Evolutionary conservation across 2,888 invertebrate genomes (phyloP), one percentile per base, ranked within the genome.

Genomic region (Drosophila histrio): DNA sequence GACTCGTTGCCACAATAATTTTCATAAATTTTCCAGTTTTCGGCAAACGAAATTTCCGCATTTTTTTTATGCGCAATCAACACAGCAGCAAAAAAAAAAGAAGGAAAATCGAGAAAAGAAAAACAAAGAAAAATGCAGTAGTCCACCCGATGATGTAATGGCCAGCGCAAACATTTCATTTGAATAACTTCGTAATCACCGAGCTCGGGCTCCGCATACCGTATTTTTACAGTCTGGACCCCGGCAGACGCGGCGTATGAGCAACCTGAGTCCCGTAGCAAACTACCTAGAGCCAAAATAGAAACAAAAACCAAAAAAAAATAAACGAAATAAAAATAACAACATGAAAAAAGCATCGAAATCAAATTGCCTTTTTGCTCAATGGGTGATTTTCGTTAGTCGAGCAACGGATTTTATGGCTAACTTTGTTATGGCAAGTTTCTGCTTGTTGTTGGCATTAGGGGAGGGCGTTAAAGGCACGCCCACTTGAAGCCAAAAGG

Each of bases 141-240:
- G 66, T 53, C 36, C 26, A 59, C 19, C 43, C 44, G 61, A 78
- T 81, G 81, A 83, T 76, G 84, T 81, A 81, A 81, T 81, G 76
- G 81, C 53, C 81, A 65, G 70, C 59, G 58, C 65, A 74, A 77
- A 74, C 80, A 86, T 74, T 86, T 84, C 82, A 85, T 77, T 77
- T 85, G 85, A 82, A 85, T 82, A 84, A 81, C 79, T 79, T 77
- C 58, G 79, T 79, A 84, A 79, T 85, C 80, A 85, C 65, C 62
- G 66, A 66, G 59, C 68, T 79, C 59, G 56, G 63, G n/a, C n/a
- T n/a, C 28, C 68, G 75, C 32, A 47, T 49, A 30, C 41, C 43
- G 15, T n/a, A 62, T 38, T 22, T 24, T 13, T 43, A 32, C 1
- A 43, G 50, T 43, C 58, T 50, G 47, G 36, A 43, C 21, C 44